Base-by-base conservation (phyloP, 1,140 invertebrate genomes). In the Thaumatotibia leucotreta region DNA sequence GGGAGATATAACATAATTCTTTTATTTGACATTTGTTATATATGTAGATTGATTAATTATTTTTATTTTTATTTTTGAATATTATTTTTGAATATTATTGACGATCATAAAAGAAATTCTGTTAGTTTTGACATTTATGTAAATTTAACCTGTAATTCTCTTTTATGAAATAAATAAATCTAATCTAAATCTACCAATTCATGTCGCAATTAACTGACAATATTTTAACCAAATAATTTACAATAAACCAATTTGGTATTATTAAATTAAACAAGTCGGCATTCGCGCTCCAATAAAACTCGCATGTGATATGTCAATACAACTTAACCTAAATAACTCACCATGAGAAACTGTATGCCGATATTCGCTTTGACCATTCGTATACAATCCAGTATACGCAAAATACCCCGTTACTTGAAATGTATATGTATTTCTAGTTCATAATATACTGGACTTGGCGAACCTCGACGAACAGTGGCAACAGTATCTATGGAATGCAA, bases 311-410 rank as follows among this genome's bases (percentile, higher is more conserved):
- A 58, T 58, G 52, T 58, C 52, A 58, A 58, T 58, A 27, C 52
- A 58, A 58, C 23, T 58, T 58, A 58, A 58, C 52, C 52, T 20
- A 58, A 58, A 58, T 58, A 58, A 29, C 27, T 58, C 29, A 29
- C n/a, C 27, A 58, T 58, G 52, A 58, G 52, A 58, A 58, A 58
- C 23, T 45, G 20, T 45, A 17, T 14, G 5, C 6, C 2, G 17
- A 4, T 17, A 20, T 20, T 45, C 17, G 6, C 39, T 14, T 45
- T n/a, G 32, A 39, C n/a, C 27, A 29, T 4, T 17, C 17, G 35
- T 17, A 45, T 9, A 8, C 17, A 14, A 20, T 9, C 39, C 39
- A 3, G 17, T 45, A 20, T 45, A 45, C 35, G 35, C 11, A 20
- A 20, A 17, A 20, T 45, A 4, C 9, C 2, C 5, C 20, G 14